Conservation (phyloP, 1,140 invertebrate species). For the Heliconius hermathena region DNA sequence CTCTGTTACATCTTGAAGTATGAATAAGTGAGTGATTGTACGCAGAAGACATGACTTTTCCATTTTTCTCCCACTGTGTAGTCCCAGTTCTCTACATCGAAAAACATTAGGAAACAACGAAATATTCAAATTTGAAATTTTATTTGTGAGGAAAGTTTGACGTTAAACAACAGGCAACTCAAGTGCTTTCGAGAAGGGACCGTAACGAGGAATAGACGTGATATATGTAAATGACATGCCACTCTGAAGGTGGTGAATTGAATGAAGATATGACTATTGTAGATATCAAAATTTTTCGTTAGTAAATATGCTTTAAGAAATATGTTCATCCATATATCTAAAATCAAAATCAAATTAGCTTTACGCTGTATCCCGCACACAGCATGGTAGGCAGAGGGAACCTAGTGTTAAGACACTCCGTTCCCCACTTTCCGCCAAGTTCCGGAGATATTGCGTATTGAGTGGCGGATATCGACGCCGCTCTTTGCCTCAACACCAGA, state of each 20-base stretch:
- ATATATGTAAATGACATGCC: constrained; percentile 55
- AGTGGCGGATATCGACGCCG: no score
- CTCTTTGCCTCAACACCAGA: no score
- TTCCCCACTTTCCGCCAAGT: no score
- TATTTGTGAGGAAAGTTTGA: constrained; percentile 49
- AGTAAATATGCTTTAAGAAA: neutral
- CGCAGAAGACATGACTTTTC: constrained; percentile 60
- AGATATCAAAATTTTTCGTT: neutral
- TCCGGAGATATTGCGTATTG: no score
- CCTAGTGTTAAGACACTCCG: no score
- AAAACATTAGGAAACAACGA: constrained; percentile 43
- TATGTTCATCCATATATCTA: neutral
- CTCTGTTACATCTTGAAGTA: constrained; percentile 14
- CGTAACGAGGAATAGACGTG: constrained; percentile 53
- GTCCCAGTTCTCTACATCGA: constrained; percentile 38
- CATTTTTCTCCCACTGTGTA: constrained; percentile 56
- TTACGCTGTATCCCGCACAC: no score
- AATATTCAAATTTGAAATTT: constrained; percentile 59
- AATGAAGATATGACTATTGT: neutral
- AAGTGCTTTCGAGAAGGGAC: constrained; percentile 35
- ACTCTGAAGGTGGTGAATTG: constrained; percentile 3
- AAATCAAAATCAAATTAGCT: no score
- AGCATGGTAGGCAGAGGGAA: no score
- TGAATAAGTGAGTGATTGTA: constrained; percentile 38
- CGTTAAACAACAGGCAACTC: constrained; percentile 42